Evolutionary conservation across 2,797 vertebrate genomes (phyloP).

Genomic region (Poliocrania exsul): DNA sequence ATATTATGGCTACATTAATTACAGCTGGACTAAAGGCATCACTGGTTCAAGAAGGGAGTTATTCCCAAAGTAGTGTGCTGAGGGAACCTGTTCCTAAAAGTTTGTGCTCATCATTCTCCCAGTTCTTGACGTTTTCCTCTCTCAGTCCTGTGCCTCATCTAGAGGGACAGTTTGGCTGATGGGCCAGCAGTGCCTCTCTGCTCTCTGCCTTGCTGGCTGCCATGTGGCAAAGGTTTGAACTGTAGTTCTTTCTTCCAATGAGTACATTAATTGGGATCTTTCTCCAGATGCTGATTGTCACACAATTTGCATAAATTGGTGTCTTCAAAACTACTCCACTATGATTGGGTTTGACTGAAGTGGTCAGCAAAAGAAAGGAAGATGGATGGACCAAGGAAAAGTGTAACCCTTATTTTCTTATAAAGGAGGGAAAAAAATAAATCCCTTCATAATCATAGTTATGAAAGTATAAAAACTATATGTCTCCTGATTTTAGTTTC

Average conservation of each 20-base stretch:
- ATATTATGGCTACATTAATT: accelerated
- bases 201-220: not conserved
- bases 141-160: not conserved
- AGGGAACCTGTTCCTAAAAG: not conserved
- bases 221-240: not conserved
- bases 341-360: not conserved
- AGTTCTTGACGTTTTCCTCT: accelerated
- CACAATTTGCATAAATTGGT: accelerated
- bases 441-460: not conserved
- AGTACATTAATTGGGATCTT: not conserved
- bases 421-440: not conserved
- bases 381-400: not conserved
- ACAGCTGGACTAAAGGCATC: not conserved
- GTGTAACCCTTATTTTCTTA: not conserved
- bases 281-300: not conserved
- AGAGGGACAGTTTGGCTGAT: not conserved
- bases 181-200: not conserved
- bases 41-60: not conserved
- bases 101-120: not conserved
- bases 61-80: not conserved
- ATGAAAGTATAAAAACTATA: not conserved
- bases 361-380: not conserved
- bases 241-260: not conserved
- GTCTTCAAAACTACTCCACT: not conserved
- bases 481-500: not conserved